These are phyloP conservation scores for Pelagia noctiluca DNA, from an alignment of 30 jellyfish, hydroid and myxozoan genomes.

Conservation along the genomic window DNA sequence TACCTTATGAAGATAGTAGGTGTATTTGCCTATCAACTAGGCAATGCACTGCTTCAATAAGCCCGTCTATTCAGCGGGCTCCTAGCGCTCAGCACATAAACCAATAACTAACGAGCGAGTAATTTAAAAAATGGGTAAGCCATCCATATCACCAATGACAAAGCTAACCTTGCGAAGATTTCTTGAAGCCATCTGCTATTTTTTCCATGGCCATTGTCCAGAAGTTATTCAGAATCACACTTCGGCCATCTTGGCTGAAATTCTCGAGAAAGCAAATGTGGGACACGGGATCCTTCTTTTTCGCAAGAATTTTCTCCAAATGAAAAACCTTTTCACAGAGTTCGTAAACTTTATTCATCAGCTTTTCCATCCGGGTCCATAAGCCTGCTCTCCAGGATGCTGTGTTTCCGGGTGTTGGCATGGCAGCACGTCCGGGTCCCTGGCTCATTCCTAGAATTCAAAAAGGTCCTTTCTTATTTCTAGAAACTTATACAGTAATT, in stretches of 20 bases:
- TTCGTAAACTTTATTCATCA: slow-evolving; percentile 56
- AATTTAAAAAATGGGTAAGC: no score
- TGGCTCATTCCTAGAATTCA: not conserved
- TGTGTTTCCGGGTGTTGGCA: slow-evolving; percentile 83
- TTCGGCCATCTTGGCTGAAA: slow-evolving; percentile 77
- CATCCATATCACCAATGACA: no score
- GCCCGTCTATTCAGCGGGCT: no score
- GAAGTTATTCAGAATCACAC: slow-evolving; percentile 70
- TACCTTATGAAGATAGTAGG: no score
- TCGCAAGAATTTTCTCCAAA: slow-evolving; percentile 81
- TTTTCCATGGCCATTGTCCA: slow-evolving; percentile 72
- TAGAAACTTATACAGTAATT: no score
- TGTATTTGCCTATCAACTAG: no score
- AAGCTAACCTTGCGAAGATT: slow-evolving; percentile 76
- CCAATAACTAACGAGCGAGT: no score
- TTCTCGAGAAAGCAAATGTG: slow-evolving; percentile 74
- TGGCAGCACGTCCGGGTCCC: slow-evolving; percentile 85
- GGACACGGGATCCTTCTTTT: slow-evolving; percentile 91
- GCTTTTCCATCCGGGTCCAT: slow-evolving; percentile 85
- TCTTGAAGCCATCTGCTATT: slow-evolving; percentile 51
- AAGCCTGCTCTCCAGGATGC: slow-evolving; percentile 85
- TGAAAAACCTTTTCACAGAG: slow-evolving; percentile 69
- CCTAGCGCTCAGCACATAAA: no score
- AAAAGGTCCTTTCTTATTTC: no score
- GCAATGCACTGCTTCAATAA: no score